Evolutionary conservation across 1,140 invertebrate genomes (phyloP).

Genomic region (Drosophila punjabiensis): DNA sequence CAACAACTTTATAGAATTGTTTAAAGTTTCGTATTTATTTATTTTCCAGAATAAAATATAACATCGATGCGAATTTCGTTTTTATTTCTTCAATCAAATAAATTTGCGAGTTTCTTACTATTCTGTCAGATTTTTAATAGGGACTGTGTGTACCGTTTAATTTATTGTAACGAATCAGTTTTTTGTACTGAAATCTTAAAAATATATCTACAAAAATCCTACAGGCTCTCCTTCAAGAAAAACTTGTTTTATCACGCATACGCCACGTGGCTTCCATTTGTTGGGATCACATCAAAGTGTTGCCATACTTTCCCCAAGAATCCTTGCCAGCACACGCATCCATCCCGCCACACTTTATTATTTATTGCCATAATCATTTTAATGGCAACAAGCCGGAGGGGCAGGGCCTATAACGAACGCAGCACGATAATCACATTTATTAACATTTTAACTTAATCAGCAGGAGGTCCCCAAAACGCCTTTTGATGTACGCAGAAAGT

Average conservation of each 20-base stretch:
- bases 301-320: not conserved
- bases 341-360: slow-evolving; percentile 64
- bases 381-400: slow-evolving; percentile 51
- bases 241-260: slow-evolving; percentile 26
- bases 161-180: not conserved
- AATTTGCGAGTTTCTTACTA: not conserved
- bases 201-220: not conserved
- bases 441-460: slow-evolving; percentile 77
- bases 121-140: not conserved
- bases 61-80: not conserved
- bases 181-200: not conserved
- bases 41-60: not conserved
- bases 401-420: slow-evolving; percentile 30
- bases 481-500: slow-evolving; percentile 41
- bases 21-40: not conserved
- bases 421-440: slow-evolving; percentile 74
- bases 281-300: slow-evolving; percentile 44
- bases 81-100: not conserved
- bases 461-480: slow-evolving; percentile 15
- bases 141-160: no score
- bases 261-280: slow-evolving; percentile 34
- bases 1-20: no score
- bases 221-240: not conserved
- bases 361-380: slow-evolving; percentile 78
- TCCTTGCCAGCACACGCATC: slow-evolving; percentile 5